Base-by-base conservation (phyloP, 2,888 invertebrate genomes). In the Sabatieria punctata region DNA sequence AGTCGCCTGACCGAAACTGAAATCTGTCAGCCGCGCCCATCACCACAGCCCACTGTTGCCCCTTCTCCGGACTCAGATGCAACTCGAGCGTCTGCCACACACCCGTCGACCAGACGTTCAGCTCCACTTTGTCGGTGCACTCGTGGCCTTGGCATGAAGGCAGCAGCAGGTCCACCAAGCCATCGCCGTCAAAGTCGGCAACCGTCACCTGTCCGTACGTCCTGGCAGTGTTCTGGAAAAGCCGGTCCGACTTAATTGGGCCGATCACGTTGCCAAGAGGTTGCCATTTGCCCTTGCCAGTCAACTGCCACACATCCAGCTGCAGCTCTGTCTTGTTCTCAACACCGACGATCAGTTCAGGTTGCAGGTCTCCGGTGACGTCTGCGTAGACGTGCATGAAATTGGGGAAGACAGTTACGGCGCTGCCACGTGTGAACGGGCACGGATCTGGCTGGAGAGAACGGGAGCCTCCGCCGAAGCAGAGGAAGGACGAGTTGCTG, bases 1-100 rank as follows among this genome's bases (percentile, higher is more conserved):
- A 60, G 33, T 63, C 63, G 22, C 63, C 63, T 22, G 58, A 55
- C 2, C 61, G 55, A 49, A 64, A 57, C 19, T 15, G 8, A 13
- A 58, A 36, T 13, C 41, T 26, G 44, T 21, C 33, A 43, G 24
- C 4, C 23, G 39, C 42, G 21, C 4, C 35, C n/a, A n/a, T n/a
- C n/a, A n/a, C n/a, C n/a, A n/a, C n/a, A n/a, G n/a, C n/a, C n/a
- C n/a, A n/a, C n/a, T n/a, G n/a, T n/a, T n/a, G n/a, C n/a, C n/a
- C n/a, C n/a, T n/a, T n/a, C n/a, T n/a, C n/a, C n/a, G n/a, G n/a
- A n/a, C n/a, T n/a, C n/a, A n/a, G n/a, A n/a, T n/a, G n/a, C n/a
- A n/a, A n/a, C n/a, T n/a, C n/a, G n/a, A n/a, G n/a, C n/a, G n/a
- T n/a, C n/a, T n/a, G n/a, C n/a, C n/a, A n/a, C 37, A n/a, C 18